A percentile compares a stretch with the other conserved stretches of the same genome.
Evolutionary conservation across 2,113 vertebrate genomes (phyloP).

Genomic region (Aramus guarauna): DNA sequence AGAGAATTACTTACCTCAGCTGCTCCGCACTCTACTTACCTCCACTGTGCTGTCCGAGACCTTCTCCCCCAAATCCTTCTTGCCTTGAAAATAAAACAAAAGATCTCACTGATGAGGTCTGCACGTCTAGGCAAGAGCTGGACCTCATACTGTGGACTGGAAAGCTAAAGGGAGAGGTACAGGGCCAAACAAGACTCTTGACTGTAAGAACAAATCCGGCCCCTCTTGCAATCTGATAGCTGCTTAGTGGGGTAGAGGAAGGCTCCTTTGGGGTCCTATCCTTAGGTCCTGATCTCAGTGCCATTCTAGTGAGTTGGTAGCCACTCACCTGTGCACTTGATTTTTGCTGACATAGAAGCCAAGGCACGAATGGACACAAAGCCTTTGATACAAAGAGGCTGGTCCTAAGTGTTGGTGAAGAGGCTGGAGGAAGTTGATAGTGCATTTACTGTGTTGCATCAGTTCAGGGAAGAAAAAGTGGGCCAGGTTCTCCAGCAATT

Average conservation of each 20-base stretch:
- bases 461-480: neutral
- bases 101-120: neutral
- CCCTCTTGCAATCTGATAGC: neutral
- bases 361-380: neutral
- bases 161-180: neutral
- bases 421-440: neutral
- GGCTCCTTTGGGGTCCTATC: neutral
- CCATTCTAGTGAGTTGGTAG: neutral
- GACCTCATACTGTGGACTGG: neutral
- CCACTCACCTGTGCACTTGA: neutral
- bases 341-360: neutral
- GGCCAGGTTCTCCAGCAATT: neutral
- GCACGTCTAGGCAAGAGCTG: neutral
- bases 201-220: neutral
- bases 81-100: conserved; percentile 80
- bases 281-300: neutral
- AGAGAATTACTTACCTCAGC: conserved; percentile 76
- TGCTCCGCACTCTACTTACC: conserved; percentile 86
- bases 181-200: neutral
- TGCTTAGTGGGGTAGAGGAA: neutral
- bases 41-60: conserved; percentile 89
- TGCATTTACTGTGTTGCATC: neutral
- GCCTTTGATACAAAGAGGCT: neutral
- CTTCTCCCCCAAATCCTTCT: conserved; percentile 87
- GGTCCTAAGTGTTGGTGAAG: neutral